phyloP scores from a whole-genome alignment of 2,797 vertebrate genomes.

The Kryptolebias ocellatus region DNA sequence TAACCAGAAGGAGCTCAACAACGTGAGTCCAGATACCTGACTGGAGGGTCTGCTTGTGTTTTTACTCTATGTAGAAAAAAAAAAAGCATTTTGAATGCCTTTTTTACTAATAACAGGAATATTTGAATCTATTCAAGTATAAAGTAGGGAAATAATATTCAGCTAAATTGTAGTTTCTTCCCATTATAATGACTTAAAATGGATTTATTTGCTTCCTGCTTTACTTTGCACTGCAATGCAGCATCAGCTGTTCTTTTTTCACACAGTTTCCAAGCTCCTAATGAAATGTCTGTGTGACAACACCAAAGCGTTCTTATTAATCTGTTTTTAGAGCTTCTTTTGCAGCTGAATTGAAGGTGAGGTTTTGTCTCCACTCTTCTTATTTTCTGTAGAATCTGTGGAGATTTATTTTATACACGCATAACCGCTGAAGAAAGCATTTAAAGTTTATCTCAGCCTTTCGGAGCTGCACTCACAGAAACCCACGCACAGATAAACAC shows the following conservation, averaged over 20 bases:
- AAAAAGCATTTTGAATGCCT: too few species aligned
- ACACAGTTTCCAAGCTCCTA: neutral
- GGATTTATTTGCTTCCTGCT: neutral
- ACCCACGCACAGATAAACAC: too few species aligned
- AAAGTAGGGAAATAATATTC: too few species aligned
- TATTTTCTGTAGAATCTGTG: neutral
- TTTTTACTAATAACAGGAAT: too few species aligned
- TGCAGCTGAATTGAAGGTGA: neutral
- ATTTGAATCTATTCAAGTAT: too few species aligned
- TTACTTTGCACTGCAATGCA: neutral
- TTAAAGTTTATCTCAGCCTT: too few species aligned
- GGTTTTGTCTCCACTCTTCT: neutral
- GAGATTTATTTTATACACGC: too few species aligned
- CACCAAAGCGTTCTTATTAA: neutral
- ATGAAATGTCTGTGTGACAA: neutral
- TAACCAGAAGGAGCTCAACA: constrained; percentile 91
- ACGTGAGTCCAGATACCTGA: constrained; percentile 76
- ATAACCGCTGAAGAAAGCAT: too few species aligned
- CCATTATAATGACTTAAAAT: too few species aligned
- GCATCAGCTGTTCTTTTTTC: neutral
- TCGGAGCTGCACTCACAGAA: too few species aligned
- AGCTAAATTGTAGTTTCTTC: too few species aligned
- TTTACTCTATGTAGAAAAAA: neutral
- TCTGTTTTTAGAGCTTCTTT: neutral
- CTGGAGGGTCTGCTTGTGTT: constrained; percentile 1